These are phyloP conservation scores for Turritopsis dohrnii DNA, from an alignment of 30 jellyfish, hydroid and myxozoan species.

Conservation along the genomic window DNA sequence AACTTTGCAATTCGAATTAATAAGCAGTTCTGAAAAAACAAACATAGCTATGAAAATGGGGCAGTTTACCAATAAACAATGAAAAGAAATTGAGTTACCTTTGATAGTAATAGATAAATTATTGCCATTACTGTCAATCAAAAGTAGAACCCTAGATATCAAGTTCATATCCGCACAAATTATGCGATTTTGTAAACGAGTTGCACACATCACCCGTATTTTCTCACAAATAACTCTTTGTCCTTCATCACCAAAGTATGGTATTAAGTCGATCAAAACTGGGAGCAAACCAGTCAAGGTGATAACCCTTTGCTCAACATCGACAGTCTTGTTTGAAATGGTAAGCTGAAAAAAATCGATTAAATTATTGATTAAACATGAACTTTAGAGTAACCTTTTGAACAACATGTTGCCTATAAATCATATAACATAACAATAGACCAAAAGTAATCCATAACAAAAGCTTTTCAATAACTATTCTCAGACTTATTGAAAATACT, in stretches of 20 bases:
- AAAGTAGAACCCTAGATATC: slow-evolving; percentile 38
- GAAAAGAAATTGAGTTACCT: slow-evolving; percentile 31
- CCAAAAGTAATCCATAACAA: too few species aligned
- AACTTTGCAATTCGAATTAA: too few species aligned
- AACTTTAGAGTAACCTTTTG: too few species aligned
- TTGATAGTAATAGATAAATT: slow-evolving; percentile 24
- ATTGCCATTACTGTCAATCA: slow-evolving; percentile 17
- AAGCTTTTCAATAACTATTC: too few species aligned
- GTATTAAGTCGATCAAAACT: background rate
- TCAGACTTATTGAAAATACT: too few species aligned
- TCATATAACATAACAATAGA: too few species aligned
- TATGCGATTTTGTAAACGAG: slow-evolving; percentile 70
- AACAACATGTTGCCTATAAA: too few species aligned
- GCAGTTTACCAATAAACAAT: too few species aligned
- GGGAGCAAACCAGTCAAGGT: background rate
- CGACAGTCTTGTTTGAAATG: background rate
- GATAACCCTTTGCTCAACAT: slow-evolving; percentile 18
- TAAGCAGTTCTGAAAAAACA: too few species aligned
- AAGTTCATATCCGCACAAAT: slow-evolving; percentile 52
- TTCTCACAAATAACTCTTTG: slow-evolving; percentile 72
- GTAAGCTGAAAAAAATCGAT: slow-evolving; percentile 23
- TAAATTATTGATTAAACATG: background rate
- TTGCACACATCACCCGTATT: slow-evolving; percentile 80
- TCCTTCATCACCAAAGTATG: slow-evolving; percentile 11
- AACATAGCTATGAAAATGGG: background rate